These are phyloP conservation scores for Drosophila insularis DNA, from an alignment of 1,140 invertebrate species.

Conservation along the genomic window DNA sequence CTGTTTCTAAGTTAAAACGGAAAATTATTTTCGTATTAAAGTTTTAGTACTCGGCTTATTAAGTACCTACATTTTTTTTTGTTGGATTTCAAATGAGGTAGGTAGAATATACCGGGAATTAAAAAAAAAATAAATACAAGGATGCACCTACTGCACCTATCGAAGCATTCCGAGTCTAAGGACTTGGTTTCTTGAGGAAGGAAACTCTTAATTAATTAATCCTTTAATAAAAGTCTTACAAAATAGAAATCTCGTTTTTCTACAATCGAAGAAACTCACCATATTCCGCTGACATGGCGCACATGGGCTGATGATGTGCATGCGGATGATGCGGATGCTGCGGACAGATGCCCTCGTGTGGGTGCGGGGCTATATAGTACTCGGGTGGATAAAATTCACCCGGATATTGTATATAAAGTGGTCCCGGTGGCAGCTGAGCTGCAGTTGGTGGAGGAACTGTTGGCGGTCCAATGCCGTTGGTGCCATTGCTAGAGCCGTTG, in stretches of 20 bases:
- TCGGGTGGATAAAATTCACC: constrained; percentile 79
- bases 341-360: constrained; percentile 79
- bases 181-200: no score
- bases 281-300: constrained; percentile 79
- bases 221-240: no score
- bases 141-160: no score
- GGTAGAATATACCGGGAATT: no score
- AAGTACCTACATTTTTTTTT: no score
- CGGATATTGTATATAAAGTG: constrained; percentile 76
- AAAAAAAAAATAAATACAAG: no score
- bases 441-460: constrained; percentile 29
- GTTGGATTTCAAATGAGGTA: no score
- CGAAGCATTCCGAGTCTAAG: no score
- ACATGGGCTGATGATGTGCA: constrained; percentile 76
- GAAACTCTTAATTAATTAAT: no score
- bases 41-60: no score
- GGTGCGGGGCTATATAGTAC: constrained; percentile 78
- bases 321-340: constrained; percentile 78
- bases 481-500: constrained; percentile 45
- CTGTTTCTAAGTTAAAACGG: no score
- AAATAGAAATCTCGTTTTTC: not conserved
- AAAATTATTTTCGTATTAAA: no score
- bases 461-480: constrained; percentile 56
- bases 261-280: constrained; percentile 51
- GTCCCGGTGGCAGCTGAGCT: constrained; percentile 54